Evolutionary conservation across 2,113 vertebrate species (phyloP).

Genomic region (Canis aureus): DNA sequence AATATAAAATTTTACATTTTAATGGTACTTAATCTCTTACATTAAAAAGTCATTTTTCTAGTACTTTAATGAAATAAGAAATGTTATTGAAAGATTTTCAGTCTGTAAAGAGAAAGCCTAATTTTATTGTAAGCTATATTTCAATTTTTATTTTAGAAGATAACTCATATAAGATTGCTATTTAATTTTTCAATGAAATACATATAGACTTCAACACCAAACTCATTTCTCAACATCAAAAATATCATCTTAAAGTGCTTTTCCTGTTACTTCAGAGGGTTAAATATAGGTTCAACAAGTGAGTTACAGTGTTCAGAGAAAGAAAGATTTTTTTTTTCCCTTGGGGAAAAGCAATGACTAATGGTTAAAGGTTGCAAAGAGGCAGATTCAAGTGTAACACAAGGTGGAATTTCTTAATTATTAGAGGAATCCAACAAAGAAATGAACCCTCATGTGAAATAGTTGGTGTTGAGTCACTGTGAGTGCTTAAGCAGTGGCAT

Average conservation of each 20-base stretch:
- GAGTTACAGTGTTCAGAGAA: not conserved
- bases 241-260: not conserved
- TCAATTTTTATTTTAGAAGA: constrained; percentile 30
- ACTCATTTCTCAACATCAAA: not conserved
- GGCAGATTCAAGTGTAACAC: not conserved
- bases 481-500: not conserved
- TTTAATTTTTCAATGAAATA: constrained; percentile 41
- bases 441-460: not conserved
- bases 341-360: not conserved
- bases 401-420: not conserved
- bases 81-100: not conserved
- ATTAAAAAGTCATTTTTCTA: not conserved
- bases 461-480: not conserved
- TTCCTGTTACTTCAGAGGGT: not conserved
- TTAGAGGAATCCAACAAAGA: not conserved
- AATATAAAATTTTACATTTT: constrained; percentile 27
- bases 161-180: not conserved
- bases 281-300: not conserved
- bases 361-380: not conserved
- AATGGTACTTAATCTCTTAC: not conserved
- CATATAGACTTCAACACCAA: constrained; percentile 31
- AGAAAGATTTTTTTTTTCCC: not conserved
- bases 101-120: not conserved
- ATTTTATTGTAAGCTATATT: not conserved
- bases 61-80: not conserved